Evolutionary conservation across 2,888 invertebrate genomes (phyloP).

Genomic region (Stenotaenia linearis): DNA sequence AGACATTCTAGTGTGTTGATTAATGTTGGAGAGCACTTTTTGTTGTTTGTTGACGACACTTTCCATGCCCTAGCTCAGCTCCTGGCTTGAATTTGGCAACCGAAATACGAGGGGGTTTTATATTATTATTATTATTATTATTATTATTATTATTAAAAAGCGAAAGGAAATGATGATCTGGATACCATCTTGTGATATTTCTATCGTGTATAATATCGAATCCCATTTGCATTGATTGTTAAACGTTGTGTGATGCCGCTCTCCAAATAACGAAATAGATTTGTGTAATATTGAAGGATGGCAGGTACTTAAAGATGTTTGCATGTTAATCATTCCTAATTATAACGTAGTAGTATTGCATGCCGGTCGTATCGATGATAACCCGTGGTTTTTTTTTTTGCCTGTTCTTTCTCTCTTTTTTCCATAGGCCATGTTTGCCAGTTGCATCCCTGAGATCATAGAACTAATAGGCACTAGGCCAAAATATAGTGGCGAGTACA

Average conservation of each 20-base stretch:
- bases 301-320: neutral
- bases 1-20: neutral
- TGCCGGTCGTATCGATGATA: constrained; percentile 26
- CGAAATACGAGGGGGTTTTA: neutral
- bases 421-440: constrained; percentile 54
- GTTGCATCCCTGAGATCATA: constrained; percentile 55
- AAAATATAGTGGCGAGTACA: constrained; percentile 54
- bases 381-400: constrained; percentile 28
- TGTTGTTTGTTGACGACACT: constrained; percentile 7
- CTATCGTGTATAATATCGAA: neutral
- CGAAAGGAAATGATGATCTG: neutral
- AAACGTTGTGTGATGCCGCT: neutral
- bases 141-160: neutral
- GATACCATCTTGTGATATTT: constrained; percentile 22
- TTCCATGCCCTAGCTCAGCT: constrained; percentile 28
- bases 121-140: neutral
- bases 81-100: neutral
- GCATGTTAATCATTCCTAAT: no score
- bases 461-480: constrained; percentile 53
- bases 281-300: neutral
- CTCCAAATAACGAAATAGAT: neutral
- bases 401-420: constrained; percentile 32
- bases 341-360: no score
- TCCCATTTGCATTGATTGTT: neutral
- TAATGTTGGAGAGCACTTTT: constrained; percentile 2